Base-by-base conservation (phyloP, 2,888 invertebrate species). In the Drosophila affinis region DNA sequence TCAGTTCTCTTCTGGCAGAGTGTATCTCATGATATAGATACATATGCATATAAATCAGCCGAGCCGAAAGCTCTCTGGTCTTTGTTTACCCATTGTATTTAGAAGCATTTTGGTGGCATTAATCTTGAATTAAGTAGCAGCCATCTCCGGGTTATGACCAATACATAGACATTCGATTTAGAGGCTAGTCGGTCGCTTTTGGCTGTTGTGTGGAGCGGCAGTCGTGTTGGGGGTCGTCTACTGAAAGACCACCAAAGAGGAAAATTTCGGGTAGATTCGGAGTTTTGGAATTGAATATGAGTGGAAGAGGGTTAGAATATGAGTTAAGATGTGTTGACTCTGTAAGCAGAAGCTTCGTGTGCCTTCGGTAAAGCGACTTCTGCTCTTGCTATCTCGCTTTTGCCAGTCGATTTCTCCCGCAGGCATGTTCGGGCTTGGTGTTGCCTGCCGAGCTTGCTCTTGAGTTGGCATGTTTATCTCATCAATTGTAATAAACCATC, bases 101-200 rank as follows among this genome's bases (percentile, higher is more conserved):
- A 84, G 39, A 62, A 51, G 74, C 72, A 72, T 67, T 79, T 84
- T 87, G 75, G 87, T 79, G 84, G 84, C 84, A 79, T 76, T 77
- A 76, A 76, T 87, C 81, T 84, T 75, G 83, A 84, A 75, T 87
- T 87, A 81, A 81, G 80, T 83, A 81, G 83, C 74, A 45, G 55
- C 46, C 47, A 67, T 73, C 52, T 39, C 6, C 7, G 45, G 76
- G 71, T 79, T 85, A 82, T 85, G 82, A 79, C n/a, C 82, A 82
- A 63, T 51, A 52, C 75, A 29, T 72, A 56, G 63, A 53, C 34
- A 34, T 12, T 34, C 21, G 21, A 21, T 34, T 34, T 34, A 4
- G 34, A 12, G 1, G 14, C 39, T n/a, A 39, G 39, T 39, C 39
- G 39, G 14, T 39, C 39, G 39, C n/a, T 39, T 39, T 24, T 24